Percentiles rank a stretch among this genome's conserved stretches.
phyloP scores from a whole-genome alignment of 2,113 vertebrate genomes.

The Pontoporia blainvillei region DNA sequence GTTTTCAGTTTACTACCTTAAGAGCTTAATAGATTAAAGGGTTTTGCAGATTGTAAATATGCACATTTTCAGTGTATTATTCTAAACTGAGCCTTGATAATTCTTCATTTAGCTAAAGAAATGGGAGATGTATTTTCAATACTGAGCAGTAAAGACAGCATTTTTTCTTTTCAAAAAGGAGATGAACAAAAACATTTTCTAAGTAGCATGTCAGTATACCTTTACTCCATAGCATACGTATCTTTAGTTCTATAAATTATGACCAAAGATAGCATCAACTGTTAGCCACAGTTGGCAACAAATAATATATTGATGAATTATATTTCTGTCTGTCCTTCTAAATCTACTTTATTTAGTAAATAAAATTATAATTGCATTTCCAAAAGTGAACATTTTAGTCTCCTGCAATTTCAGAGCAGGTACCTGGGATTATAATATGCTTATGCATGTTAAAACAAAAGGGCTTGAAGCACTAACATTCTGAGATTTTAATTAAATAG shows the following conservation, averaged over 20 bases:
- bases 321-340: background rate
- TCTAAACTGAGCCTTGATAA: background rate
- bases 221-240: background rate
- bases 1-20: background rate
- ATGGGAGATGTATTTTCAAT: background rate
- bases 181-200: background rate
- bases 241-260: background rate
- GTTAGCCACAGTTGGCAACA: background rate
- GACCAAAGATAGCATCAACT: background rate
- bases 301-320: background rate
- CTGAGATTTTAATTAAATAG: conserved; percentile 19
- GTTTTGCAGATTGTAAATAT: background rate
- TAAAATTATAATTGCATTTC: background rate
- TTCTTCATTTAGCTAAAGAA: background rate
- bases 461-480: background rate
- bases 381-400: background rate
- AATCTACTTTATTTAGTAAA: background rate
- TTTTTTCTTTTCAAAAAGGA: background rate
- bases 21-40: background rate
- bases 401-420: background rate
- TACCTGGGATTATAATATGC: background rate
- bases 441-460: background rate
- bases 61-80: background rate
- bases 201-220: background rate
- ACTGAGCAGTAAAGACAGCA: background rate